These are phyloP conservation scores for Leuciscus idus DNA, from an alignment of 2,113 vertebrate genomes.

Conservation along the genomic window DNA sequence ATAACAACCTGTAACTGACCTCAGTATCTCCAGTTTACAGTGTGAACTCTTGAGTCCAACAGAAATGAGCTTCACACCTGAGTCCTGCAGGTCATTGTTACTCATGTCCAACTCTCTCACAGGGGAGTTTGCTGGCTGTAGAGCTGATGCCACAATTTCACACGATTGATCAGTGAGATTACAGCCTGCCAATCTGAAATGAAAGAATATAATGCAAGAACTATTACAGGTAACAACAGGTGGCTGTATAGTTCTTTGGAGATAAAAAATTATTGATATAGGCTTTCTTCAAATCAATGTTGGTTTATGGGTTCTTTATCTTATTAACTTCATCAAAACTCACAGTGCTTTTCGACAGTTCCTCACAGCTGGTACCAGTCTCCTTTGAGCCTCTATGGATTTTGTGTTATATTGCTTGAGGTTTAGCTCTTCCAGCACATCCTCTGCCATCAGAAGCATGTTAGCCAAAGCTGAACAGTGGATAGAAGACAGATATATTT, in stretches of 20 bases:
- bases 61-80: neutral
- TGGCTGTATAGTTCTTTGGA: neutral
- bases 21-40: conserved; percentile 29
- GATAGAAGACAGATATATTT: neutral
- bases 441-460: conserved; percentile 29
- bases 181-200: conserved; percentile 29
- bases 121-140: conserved; percentile 19
- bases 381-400: conserved; percentile 10
- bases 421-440: conserved; percentile 16
- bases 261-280: neutral
- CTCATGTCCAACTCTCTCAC: conserved; percentile 33
- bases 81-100: conserved; percentile 31
- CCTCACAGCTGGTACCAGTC: conserved; percentile 36
- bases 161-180: conserved; percentile 13
- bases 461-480: conserved; percentile 40
- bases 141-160: conserved; percentile 26
- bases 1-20: neutral
- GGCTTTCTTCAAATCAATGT: neutral
- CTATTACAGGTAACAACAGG: neutral
- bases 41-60: conserved; percentile 21
- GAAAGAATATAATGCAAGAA: neutral
- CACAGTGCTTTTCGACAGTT: conserved; percentile 29
- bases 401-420: conserved; percentile 29
- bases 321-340: neutral
- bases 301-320: neutral